These are phyloP conservation scores for Luffia ferchaultella DNA, from an alignment of 2,888 invertebrate genomes.

Conservation along the genomic window DNA sequence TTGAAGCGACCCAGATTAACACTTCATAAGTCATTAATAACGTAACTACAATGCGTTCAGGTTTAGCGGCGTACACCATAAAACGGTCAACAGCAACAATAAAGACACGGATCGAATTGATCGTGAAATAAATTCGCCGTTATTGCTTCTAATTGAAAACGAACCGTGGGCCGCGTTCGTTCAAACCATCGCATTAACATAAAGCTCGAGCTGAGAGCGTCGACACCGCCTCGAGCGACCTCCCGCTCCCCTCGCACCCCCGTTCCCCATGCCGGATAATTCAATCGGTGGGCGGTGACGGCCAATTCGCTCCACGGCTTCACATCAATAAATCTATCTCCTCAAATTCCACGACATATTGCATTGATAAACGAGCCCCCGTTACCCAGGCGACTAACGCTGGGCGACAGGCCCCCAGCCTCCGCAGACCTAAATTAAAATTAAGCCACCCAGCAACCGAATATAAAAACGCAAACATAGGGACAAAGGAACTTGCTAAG, in stretches of 20 bases:
- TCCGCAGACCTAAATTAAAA: no score
- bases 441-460: no score
- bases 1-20: no score
- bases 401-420: no score
- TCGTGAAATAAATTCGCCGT: slow-evolving; percentile 41
- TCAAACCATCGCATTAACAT: background rate
- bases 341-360: slow-evolving; percentile 10
- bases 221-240: background rate
- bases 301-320: slow-evolving; percentile 44
- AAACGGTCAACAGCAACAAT: background rate
- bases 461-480: no score
- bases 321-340: slow-evolving; percentile 2
- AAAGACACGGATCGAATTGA: slow-evolving; percentile 20
- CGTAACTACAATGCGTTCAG: no score
- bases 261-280: background rate
- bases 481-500: no score
- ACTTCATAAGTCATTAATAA: no score
- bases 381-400: no score
- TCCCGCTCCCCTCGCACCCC: background rate
- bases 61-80: background rate
- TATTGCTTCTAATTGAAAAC: slow-evolving; percentile 44
- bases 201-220: background rate
- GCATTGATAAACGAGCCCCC: no score
- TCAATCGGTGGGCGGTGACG: slow-evolving; percentile 51
- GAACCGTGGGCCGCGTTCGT: slow-evolving; percentile 47